Evolutionary conservation across 2,888 invertebrate species (phyloP).

Genomic region (Bimastos eiseni): DNA sequence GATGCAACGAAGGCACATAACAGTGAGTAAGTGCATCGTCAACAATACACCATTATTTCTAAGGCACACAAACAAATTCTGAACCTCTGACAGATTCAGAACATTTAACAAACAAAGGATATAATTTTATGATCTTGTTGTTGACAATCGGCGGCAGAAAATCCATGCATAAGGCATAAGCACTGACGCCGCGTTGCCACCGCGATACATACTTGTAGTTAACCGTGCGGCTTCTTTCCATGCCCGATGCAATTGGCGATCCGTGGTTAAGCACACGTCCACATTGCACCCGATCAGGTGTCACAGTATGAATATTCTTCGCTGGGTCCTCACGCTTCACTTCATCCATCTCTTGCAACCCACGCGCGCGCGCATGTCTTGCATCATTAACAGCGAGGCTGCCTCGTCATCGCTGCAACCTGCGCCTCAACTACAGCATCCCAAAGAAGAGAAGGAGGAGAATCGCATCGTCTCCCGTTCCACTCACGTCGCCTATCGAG

Average conservation of each 20-base stretch:
- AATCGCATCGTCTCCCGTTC: neutral
- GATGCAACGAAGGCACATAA: no score
- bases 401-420: neutral
- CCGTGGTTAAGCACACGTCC: neutral
- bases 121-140: no score
- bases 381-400: neutral
- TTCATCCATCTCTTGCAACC: neutral
- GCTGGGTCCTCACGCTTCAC: neutral
- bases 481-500: neutral
- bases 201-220: neutral
- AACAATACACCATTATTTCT: no score
- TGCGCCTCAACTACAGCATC: neutral
- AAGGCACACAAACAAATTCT: no score
- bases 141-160: no score
- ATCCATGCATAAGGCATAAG: neutral
- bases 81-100: no score
- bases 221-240: neutral
- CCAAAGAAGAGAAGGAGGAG: neutral
- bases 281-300: neutral
- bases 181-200: neutral
- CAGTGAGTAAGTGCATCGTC: no score
- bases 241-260: neutral
- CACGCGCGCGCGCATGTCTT: neutral
- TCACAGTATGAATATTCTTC: neutral
- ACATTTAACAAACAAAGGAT: no score